These are phyloP conservation scores for Lagodon rhomboides DNA, from an alignment of 2,797 vertebrate species.

Conservation along the genomic window DNA sequence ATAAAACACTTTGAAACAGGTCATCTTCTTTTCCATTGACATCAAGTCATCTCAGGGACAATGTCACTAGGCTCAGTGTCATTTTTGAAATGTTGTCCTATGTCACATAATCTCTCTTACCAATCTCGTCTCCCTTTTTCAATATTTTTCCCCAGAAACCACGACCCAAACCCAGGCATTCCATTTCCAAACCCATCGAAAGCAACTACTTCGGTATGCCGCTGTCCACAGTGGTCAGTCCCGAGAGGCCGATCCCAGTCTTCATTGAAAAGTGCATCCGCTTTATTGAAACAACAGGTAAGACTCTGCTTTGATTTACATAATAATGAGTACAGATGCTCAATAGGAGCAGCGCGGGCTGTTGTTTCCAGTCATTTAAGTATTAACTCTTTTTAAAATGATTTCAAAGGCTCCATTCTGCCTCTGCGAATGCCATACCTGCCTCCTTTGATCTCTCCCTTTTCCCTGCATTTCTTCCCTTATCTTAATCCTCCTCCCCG, in stretches of 20 bases:
- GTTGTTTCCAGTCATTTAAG: constrained; percentile 21
- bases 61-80: not conserved
- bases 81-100: too few species aligned
- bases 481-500: constrained; percentile 52
- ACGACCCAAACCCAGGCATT: constrained; percentile 91
- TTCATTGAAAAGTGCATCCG: constrained; percentile 97
- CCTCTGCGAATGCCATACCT: constrained; percentile 21
- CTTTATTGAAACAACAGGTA: constrained; percentile 95
- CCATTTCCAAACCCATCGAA: constrained; percentile 93
- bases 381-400: constrained; percentile 13
- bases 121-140: constrained; percentile 17
- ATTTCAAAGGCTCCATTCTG: constrained; percentile 29
- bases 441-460: constrained; percentile 29
- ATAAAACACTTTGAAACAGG: constrained; percentile 22
- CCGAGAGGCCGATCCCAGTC: constrained; percentile 92
- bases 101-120: not conserved
- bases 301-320: constrained; percentile 43
- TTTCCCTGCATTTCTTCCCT: constrained; percentile 17
- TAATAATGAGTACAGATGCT: not conserved
- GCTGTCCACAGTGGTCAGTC: constrained; percentile 87
- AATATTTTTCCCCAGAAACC: constrained; percentile 85
- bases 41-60: constrained; percentile 31
- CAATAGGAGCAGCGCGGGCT: not conserved
- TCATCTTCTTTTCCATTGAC: constrained; percentile 2
- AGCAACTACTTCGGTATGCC: constrained; percentile 97